phyloP scores from a whole-genome alignment of 1,140 invertebrate genomes.

The Eulimnadia texana region DNA sequence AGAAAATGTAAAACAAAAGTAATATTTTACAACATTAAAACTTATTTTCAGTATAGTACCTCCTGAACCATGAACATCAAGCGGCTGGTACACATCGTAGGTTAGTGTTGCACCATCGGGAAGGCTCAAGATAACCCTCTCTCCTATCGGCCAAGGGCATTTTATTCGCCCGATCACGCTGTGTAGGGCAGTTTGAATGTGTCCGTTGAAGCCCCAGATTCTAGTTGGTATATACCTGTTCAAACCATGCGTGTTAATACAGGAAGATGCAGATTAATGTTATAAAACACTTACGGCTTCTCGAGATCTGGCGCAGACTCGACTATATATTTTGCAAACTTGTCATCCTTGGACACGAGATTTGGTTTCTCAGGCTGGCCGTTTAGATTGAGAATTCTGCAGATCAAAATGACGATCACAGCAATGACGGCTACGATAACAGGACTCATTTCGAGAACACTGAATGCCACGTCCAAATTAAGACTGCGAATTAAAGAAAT shows the following conservation, averaged over 20 bases:
- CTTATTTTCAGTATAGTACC: no score
- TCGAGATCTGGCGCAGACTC: conserved; percentile 57
- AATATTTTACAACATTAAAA: no score
- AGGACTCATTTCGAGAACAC: conserved; percentile 48
- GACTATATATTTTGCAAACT: conserved; percentile 55
- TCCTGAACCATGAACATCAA: conserved; percentile 29
- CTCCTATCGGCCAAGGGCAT: conserved; percentile 70
- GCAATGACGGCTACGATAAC: conserved; percentile 55
- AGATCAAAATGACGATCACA: conserved; percentile 59
- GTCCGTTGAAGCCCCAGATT: conserved; percentile 85
- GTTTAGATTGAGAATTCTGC: conserved; percentile 65
- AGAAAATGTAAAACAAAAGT: conserved; percentile 18
- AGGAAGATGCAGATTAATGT: not conserved
- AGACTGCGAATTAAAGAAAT: not conserved
- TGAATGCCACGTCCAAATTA: no score
- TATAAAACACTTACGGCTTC: conserved; percentile 43
- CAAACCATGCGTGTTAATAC: conserved; percentile 1
- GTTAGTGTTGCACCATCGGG: conserved; percentile 73
- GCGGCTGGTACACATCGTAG: conserved; percentile 78
- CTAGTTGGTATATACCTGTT: conserved; percentile 73
- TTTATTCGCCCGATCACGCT: conserved; percentile 72
- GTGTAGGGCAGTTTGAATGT: conserved; percentile 81
- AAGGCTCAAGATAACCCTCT: conserved; percentile 53
- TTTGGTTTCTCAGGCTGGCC: conserved; percentile 55
- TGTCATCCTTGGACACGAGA: conserved; percentile 53